phyloP scores from a whole-genome alignment of 2,888 invertebrate species.

The Steromphala cineraria region DNA sequence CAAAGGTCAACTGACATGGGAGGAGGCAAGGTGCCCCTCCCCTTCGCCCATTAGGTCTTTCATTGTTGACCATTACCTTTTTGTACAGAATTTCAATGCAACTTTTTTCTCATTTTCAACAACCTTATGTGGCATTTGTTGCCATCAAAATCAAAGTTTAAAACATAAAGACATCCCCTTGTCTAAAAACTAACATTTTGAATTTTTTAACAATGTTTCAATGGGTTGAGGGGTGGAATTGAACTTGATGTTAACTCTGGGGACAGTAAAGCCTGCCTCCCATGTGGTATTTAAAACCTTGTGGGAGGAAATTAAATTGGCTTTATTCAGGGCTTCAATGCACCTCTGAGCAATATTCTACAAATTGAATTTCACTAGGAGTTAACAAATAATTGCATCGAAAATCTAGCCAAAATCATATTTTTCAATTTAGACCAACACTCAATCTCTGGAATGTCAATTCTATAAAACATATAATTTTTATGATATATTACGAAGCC shows the following conservation, averaged over 20 bases:
- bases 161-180: background rate
- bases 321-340: background rate
- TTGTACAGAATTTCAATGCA: background rate
- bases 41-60: background rate
- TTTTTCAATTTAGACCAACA: too few species aligned
- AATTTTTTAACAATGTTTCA: background rate
- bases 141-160: background rate
- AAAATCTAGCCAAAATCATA: too few species aligned
- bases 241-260: background rate
- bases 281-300: background rate
- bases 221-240: background rate
- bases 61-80: background rate
- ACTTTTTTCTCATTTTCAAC: background rate
- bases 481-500: too few species aligned
- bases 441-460: too few species aligned
- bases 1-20: background rate
- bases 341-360: background rate
- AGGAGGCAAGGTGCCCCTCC: background rate
- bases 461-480: too few species aligned
- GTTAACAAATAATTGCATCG: too few species aligned
- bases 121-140: background rate
- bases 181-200: background rate
- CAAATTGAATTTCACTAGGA: too few species aligned
- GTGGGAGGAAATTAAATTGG: background rate
- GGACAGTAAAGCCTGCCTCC: background rate